These are phyloP conservation scores for Catamblyrhynchus diadema DNA, from an alignment of 2,797 vertebrate species.

Conservation along the genomic window DNA sequence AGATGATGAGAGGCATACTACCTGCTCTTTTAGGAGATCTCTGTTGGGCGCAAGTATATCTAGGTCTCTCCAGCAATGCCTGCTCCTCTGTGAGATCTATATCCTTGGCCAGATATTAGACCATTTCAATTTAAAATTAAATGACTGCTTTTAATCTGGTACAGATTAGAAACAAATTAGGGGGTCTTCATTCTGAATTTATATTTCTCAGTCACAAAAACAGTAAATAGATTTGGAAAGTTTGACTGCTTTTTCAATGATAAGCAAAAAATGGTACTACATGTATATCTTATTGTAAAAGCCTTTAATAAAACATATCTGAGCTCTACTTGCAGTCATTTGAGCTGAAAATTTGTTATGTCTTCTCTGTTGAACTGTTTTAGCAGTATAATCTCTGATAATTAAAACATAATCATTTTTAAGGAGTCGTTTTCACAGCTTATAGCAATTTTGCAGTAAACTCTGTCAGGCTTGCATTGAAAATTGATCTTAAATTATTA, in stretches of 20 bases:
- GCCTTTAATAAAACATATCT: neutral
- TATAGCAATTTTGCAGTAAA: constrained; percentile 1
- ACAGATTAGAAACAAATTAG: neutral
- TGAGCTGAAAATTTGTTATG: constrained; percentile 17
- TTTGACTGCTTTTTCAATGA: neutral
- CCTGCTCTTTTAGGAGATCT: neutral
- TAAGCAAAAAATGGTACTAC: neutral
- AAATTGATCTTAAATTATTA: constrained; percentile 39
- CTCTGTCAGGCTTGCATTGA: neutral
- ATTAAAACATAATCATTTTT: constrained; percentile 42
- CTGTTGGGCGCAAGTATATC: neutral
- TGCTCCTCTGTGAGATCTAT: neutral
- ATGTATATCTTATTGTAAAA: neutral
- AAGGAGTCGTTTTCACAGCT: neutral
- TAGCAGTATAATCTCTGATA: neutral
- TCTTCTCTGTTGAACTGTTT: constrained; percentile 21
- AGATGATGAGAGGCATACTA: neutral
- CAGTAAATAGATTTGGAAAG: neutral
- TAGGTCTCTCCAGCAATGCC: neutral
- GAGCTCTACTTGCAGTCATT: neutral
- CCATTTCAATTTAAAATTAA: neutral
- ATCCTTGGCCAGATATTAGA: neutral
- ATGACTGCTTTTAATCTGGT: neutral
- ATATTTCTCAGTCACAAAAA: neutral
- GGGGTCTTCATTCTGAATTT: neutral